A percentile compares a stretch with the other conserved stretches of the same genome.
These are phyloP conservation scores for Limnodromus scolopaceus DNA, from an alignment of 2,797 vertebrate species.

Conservation along the genomic window DNA sequence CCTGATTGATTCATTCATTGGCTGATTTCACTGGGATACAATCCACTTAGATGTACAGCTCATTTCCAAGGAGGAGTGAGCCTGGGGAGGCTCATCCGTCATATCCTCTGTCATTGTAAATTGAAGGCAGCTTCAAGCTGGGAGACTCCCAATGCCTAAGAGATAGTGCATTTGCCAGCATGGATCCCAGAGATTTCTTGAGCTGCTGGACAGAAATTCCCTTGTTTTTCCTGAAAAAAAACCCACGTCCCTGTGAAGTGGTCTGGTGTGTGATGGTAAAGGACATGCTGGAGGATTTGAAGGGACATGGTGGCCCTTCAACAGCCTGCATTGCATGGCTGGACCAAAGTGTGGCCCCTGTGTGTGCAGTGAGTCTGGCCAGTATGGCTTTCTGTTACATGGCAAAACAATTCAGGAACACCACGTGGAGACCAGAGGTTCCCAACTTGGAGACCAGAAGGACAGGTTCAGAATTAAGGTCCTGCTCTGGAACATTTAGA, in stretches of 20 bases:
- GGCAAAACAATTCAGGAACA: background rate
- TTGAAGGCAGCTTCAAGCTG: background rate
- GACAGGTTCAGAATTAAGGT: too few species aligned
- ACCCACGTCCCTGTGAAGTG: background rate
- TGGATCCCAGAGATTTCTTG: background rate
- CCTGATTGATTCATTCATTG: background rate
- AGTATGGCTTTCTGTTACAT: background rate
- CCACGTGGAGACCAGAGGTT: background rate
- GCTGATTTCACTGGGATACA: background rate
- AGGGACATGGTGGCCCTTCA: background rate
- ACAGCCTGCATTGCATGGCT: background rate
- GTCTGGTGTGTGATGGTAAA: rapidly evolving
- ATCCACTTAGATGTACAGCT: background rate
- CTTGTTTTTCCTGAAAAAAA: background rate
- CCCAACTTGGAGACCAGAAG: background rate
- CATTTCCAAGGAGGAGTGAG: background rate
- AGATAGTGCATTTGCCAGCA: background rate
- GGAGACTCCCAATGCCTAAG: background rate
- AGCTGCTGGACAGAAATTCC: background rate
- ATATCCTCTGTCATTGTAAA: background rate
- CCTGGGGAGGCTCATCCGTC: background rate
- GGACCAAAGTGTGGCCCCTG: rapidly evolving
- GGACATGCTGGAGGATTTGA: background rate
- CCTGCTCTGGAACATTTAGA: background rate
- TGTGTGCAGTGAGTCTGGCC: background rate